Base-by-base conservation (phyloP, 2,113 vertebrate genomes). In the Cairina moschata region DNA sequence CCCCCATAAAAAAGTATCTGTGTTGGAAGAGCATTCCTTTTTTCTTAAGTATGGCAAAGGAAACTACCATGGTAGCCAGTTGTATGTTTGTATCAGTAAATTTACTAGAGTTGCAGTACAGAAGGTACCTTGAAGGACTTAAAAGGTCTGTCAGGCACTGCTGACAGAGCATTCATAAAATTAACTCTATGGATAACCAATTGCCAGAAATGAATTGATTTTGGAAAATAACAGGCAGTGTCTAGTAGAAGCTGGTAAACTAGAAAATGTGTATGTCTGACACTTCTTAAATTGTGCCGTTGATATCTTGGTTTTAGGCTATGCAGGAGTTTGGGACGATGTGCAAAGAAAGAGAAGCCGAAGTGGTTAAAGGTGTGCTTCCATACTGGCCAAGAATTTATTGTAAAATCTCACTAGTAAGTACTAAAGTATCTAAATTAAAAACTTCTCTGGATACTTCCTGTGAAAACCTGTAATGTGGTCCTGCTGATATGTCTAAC, bases 341-440 rank as follows among this genome's bases (percentile, higher is more conserved):
- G 99, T 99, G 99, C 97, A 98, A 99, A 88, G 99, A 99, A 78
- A 98, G 99, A 96, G 98, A 99, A 38, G 95, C 98, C 3, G 99
- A 99, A 92, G 96, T 98, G 85, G 99, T 99, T 14, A 99, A 99
- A 98, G 99, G 99, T 55, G 99, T 99, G 81, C 99, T 99, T 83
- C 99, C 99, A 21, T 99, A 99, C 79, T 99, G 99, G 99, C 99
- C 99, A 15, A 98, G 99, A 95, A 99, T 99, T 95, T 99, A 99
- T 96, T 99, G 99, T 97, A 99, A 99, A 97, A 99, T 99, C 95
- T 99, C 99, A 69, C 94, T 99, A 97, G 99, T 99, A 97, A 98
- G 98, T 91, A 76, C 38, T 84, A 63, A 91, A 68, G 6, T 29
- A n/a, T 59, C 29, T 65, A 76, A 72, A 86, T 75, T 10, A 22